phyloP scores from a whole-genome alignment of 2,797 vertebrate genomes.

The Sarcophilus harrisii region DNA sequence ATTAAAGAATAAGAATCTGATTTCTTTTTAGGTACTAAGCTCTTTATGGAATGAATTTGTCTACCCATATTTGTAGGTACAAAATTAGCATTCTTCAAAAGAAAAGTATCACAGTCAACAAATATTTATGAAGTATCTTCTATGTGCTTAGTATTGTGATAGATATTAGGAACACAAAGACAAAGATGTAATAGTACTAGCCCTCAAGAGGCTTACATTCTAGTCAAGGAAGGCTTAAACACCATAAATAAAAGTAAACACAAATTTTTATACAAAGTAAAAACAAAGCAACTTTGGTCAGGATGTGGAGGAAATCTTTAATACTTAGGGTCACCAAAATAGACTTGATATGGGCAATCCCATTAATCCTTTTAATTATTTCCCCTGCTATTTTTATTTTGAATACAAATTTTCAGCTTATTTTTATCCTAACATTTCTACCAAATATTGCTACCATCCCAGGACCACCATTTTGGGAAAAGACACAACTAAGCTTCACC shows the following conservation, averaged over 20 bases:
- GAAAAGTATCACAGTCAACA: background rate
- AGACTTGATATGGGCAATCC: background rate
- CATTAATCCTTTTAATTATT: background rate
- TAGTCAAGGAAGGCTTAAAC: background rate
- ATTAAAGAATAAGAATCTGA: background rate
- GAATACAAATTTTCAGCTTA: background rate
- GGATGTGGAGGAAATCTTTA: background rate
- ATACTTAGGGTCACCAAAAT: background rate
- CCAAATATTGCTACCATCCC: background rate
- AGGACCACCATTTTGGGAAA: background rate
- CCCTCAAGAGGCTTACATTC: background rate
- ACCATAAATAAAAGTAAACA: background rate
- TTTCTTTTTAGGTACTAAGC: background rate
- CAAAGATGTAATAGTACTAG: background rate
- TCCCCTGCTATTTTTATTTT: background rate
- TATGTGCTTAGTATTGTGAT: background rate
- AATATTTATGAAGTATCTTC: background rate
- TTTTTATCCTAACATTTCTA: background rate
- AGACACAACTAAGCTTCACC: background rate
- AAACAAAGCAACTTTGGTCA: background rate
- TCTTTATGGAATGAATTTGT: background rate
- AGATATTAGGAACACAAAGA: background rate
- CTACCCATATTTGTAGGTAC: background rate
- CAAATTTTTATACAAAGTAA: background rate
- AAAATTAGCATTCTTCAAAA: background rate